Evolutionary conservation across 2,888 invertebrate species (phyloP).

Genomic region (Meganola albula): DNA sequence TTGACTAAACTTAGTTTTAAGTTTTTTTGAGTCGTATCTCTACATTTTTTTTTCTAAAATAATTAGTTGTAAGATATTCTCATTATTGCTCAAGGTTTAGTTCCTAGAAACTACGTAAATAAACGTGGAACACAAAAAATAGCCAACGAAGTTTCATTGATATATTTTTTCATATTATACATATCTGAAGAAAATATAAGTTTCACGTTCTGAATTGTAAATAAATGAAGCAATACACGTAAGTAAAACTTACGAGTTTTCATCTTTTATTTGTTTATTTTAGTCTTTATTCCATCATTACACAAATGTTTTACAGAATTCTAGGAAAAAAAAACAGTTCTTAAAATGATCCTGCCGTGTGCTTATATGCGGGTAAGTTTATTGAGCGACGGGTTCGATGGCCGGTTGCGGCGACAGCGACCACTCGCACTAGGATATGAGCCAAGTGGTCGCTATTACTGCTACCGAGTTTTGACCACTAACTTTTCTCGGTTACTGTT

Average conservation of each 20-base stretch:
- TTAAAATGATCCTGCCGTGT: slow-evolving; percentile 17
- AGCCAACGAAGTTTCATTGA: slow-evolving; percentile 24
- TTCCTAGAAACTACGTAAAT: slow-evolving; percentile 29
- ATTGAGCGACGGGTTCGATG: slow-evolving; percentile 54
- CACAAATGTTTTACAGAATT: too few species aligned
- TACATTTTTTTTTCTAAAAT: slow-evolving; percentile 5
- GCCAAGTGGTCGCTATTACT: slow-evolving; percentile 59
- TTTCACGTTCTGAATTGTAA: too few species aligned
- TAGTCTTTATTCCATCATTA: too few species aligned
- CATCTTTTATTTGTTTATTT: too few species aligned
- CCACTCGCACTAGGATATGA: slow-evolving; percentile 50
- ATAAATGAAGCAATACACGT: too few species aligned
- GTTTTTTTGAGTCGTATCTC: slow-evolving; percentile 45
- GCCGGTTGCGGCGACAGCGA: slow-evolving; percentile 48
- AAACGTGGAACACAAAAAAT: slow-evolving; percentile 19
- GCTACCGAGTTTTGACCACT: slow-evolving; percentile 25
- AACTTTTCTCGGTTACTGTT: slow-evolving; percentile 24
- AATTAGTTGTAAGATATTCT: slow-evolving; percentile 10
- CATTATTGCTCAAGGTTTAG: slow-evolving; percentile 35
- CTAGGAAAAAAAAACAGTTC: too few species aligned
- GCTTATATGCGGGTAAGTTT: slow-evolving; percentile 24
- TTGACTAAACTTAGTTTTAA: slow-evolving; percentile 42
- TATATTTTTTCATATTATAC: too few species aligned
- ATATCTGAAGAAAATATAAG: too few species aligned
- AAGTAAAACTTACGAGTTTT: too few species aligned